Base-by-base conservation (phyloP, 2,888 invertebrate species). In the Drosophila ochracea region DNA sequence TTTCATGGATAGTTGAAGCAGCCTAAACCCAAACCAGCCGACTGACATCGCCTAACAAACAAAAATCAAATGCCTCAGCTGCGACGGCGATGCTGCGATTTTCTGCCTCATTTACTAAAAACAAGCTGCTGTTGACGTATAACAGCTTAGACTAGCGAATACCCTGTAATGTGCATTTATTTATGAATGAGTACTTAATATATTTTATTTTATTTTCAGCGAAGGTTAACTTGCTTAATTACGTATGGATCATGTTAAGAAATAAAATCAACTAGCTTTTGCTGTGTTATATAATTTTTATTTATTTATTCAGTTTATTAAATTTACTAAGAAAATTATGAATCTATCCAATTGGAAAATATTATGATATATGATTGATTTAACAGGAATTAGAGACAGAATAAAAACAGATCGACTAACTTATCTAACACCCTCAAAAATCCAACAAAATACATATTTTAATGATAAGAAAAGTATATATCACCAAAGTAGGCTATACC, bases 61-160 rank as follows among this genome's bases (percentile, higher is more conserved):
- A 90, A 67, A 86, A 86, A 86, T 86, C 87, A 89, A 90, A 86
- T 83, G 90, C 74, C 63, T 83, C 72, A 73, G 69, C 70, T 72
- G 69, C 37, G 55, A 16, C 58, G 53, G 66, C 47, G 30, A 33
- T 55, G 59, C 88, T 66, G 75, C 72, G 88, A 88, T 88, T 88
- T 88, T 88, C 90, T 80, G 90, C 90, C 83, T 88, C 91, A 83
- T 80, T 86, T 76, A 63, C 57, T n/a, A 49, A 53, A 47, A 73
- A 64, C 41, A 63, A 59, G 52, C 52, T 67, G 60, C 28, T 2
- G 31, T 16, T 0, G 13, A 3, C 4, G 3, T 19, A 0, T 0
- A 5, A 9, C 10, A 35, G 33, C 49, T 43, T 52, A 47, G 16
- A 41, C 54, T 4, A 3, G 0, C 0, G 3, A 10, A 82, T 78